Evolutionary conservation across 2,797 vertebrate genomes (phyloP).

Genomic region (Myotis daubentonii): DNA sequence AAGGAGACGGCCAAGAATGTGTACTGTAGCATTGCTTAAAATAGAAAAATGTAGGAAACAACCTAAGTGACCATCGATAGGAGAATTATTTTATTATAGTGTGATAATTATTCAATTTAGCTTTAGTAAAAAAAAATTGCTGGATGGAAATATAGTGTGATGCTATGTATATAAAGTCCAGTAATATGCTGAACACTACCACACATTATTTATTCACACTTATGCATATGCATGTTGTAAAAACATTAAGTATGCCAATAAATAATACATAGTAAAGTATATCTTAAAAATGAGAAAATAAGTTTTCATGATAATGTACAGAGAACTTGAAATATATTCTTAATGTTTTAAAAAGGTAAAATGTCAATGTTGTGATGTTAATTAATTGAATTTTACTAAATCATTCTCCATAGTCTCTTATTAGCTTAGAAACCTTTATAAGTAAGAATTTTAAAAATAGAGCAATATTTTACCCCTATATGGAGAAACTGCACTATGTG

Average conservation of each 20-base stretch:
- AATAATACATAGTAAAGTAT: not conserved
- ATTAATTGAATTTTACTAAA: constrained; percentile 16
- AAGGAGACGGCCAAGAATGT: not conserved
- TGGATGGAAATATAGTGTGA: not conserved
- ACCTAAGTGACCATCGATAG: not conserved
- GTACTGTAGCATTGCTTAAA: not conserved
- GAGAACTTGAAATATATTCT: not conserved
- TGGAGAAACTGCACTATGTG: not conserved
- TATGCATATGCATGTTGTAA: not conserved
- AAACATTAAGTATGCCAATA: not conserved
- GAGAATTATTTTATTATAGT: not conserved
- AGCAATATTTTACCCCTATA: not conserved
- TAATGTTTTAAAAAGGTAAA: constrained; percentile 20
- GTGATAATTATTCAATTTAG: not conserved
- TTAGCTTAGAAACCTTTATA: constrained; percentile 14
- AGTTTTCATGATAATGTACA: not conserved
- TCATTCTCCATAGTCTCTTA: not conserved
- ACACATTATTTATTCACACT: not conserved
- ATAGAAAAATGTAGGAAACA: not conserved
- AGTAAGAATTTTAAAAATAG: constrained; percentile 3
- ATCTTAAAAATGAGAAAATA: not conserved
- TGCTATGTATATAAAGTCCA: not conserved
- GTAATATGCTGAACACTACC: not conserved
- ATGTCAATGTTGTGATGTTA: not conserved
- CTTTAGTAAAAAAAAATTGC: not conserved